Percentiles rank a stretch among this genome's conserved stretches.
Evolutionary conservation across 2,113 vertebrate genomes (phyloP).

Genomic region (Elephantulus edwardii): DNA sequence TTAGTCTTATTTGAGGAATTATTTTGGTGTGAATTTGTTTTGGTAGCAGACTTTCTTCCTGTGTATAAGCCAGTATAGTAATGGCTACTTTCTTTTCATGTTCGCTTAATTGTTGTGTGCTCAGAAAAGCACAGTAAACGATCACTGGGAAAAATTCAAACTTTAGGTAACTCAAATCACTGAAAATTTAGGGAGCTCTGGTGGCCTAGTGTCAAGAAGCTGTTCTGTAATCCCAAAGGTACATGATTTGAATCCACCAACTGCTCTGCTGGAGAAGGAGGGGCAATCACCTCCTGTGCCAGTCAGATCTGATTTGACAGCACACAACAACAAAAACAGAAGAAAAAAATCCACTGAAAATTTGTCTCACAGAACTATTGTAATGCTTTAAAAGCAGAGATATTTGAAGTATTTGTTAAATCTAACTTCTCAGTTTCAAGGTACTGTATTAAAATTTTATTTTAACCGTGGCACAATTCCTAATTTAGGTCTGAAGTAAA

Average conservation of each 20-base stretch:
- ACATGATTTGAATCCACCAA: too few relatives aligned
- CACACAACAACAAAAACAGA: too few relatives aligned
- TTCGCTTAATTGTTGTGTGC: neutral
- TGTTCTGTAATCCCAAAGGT: too few relatives aligned
- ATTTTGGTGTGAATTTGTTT: neutral
- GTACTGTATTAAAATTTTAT: conserved; percentile 20
- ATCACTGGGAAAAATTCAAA: conserved; percentile 33
- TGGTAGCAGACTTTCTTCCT: neutral
- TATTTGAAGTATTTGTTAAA: conserved; percentile 45
- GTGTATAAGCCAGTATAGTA: conserved; percentile 5
- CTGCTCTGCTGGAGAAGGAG: too few relatives aligned
- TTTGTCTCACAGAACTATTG: neutral
- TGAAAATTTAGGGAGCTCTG: too few relatives aligned
- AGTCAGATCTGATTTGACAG: too few relatives aligned
- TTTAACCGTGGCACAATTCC: neutral
- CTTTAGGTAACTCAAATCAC: conserved; percentile 34
- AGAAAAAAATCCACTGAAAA: too few relatives aligned
- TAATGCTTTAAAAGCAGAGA: conserved; percentile 24
- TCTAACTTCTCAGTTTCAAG: conserved; percentile 37
- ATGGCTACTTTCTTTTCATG: neutral
- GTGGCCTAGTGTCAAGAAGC: too few relatives aligned
- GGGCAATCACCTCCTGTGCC: too few relatives aligned
- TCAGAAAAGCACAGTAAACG: conserved; percentile 5
- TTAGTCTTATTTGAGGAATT: conserved; percentile 20
- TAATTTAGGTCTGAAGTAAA: neutral